These are phyloP conservation scores for Tachysurus vachellii DNA, from an alignment of 2,113 vertebrate species.

Conservation along the genomic window DNA sequence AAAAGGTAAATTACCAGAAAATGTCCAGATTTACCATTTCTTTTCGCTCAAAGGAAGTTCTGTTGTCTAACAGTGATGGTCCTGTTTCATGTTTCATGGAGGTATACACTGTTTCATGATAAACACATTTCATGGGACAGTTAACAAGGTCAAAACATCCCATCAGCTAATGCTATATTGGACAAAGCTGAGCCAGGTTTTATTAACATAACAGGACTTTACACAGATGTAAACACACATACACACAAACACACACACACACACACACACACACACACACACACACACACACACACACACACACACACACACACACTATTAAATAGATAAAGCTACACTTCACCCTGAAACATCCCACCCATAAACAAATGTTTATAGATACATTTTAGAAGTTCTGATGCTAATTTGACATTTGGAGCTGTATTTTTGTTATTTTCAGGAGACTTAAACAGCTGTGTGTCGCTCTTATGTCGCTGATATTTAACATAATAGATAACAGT, in stretches of 20 bases:
- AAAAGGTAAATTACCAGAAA: slow-evolving; percentile 54
- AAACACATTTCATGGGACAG: slow-evolving; percentile 69
- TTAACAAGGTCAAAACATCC: slow-evolving; percentile 69
- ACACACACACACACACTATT: neutral
- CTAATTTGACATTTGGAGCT: neutral
- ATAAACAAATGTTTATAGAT: neutral
- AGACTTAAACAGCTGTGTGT: neutral
- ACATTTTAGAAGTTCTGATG: neutral
- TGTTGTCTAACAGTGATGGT: slow-evolving; percentile 70
- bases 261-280: slow-evolving; percentile 13
- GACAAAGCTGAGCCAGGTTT: slow-evolving; percentile 59
- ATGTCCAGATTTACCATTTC: slow-evolving; percentile 45
- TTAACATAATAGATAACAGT: neutral
- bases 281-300: neutral
- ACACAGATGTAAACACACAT: slow-evolving; percentile 23
- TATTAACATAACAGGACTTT: slow-evolving; percentile 50
- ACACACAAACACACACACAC: neutral
- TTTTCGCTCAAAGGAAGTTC: slow-evolving; percentile 65
- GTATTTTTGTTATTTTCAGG: neutral
- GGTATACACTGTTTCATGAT: slow-evolving; percentile 57
- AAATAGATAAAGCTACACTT: neutral
- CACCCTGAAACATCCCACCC: neutral
- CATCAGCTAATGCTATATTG: slow-evolving; percentile 63
- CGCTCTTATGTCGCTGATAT: neutral
- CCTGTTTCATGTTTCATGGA: slow-evolving; percentile 62